These are phyloP conservation scores for Coracopsis vasa DNA, from an alignment of 2,113 vertebrate genomes.

Conservation along the genomic window DNA sequence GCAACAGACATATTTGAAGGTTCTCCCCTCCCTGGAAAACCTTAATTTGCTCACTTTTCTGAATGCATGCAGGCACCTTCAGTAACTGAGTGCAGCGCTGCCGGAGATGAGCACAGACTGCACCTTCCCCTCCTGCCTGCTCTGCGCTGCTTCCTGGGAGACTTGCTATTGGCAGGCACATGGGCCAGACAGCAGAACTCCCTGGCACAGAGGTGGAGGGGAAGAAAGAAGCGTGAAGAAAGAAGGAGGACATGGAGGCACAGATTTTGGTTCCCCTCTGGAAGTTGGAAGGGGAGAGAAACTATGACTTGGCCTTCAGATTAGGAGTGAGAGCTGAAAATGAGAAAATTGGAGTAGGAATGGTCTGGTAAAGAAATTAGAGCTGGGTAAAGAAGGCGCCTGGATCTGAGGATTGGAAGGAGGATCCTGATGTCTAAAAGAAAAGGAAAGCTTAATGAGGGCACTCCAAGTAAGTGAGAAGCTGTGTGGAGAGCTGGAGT, in stretches of 20 bases:
- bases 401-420: neutral
- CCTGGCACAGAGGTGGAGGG: neutral
- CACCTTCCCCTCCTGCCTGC: neutral
- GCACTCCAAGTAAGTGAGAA: neutral
- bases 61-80: no score
- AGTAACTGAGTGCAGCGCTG: fast-evolving
- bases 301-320: neutral
- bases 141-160: neutral
- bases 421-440: neutral
- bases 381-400: neutral
- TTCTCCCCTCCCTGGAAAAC: neutral
- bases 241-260: neutral
- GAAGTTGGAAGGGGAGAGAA: neutral
- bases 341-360: neutral
- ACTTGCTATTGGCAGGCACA: neutral
- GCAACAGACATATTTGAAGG: neutral
- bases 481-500: neutral
- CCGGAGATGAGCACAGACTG: neutral
- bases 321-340: neutral
- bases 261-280: neutral
- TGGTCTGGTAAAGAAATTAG: neutral
- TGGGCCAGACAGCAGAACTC: neutral
- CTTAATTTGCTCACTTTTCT: neutral
- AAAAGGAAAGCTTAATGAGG: neutral
- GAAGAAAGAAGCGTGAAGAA: neutral